These are phyloP conservation scores for Anseranas semipalmata DNA, from an alignment of 2,113 vertebrate species.

Conservation along the genomic window DNA sequence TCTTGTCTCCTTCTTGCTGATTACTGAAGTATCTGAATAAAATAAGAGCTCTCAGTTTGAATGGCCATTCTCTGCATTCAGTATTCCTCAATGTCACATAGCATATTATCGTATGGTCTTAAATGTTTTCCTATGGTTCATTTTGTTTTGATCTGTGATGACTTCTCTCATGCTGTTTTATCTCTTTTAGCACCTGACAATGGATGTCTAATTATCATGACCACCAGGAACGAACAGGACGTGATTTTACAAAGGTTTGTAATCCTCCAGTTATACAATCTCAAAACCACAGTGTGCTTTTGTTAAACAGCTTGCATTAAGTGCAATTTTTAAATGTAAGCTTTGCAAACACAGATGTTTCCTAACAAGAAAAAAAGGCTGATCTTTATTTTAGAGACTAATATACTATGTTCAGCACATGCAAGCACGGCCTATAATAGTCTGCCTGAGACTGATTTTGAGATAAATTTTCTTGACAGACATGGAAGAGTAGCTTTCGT, in stretches of 20 bases:
- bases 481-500: neutral
- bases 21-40: neutral
- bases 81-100: neutral
- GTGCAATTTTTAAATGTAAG: accelerated
- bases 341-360: neutral
- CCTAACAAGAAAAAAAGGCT: neutral
- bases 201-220: neutral
- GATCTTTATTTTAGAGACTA: neutral
- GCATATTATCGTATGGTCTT: neutral
- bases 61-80: neutral
- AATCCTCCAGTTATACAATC: neutral
- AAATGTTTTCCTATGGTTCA: neutral
- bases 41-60: neutral
- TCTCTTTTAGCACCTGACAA: neutral
- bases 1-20: neutral
- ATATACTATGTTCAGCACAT: neutral
- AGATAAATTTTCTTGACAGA: constrained; percentile 52
- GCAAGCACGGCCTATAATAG: neutral
- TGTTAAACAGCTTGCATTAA: neutral
- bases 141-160: constrained; percentile 13
- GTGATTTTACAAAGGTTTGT: neutral
- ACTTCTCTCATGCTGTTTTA: neutral
- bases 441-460: constrained; percentile 11
- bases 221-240: neutral
- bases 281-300: neutral